Conservation (phyloP, 1,140 invertebrate genomes). For the Colletes gigas region DNA sequence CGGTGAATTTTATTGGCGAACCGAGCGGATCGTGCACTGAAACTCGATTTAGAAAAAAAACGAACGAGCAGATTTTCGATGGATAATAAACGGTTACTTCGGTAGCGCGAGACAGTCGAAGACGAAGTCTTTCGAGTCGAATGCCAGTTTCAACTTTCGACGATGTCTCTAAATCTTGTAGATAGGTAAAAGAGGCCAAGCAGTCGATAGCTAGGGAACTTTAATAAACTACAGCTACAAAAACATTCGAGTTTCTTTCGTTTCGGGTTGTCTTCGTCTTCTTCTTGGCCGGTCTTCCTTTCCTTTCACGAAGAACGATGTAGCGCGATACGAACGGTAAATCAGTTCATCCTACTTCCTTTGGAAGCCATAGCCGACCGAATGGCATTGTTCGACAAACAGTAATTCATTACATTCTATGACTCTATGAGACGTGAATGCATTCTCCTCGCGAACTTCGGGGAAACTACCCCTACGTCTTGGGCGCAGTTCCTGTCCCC, state of each 20-base stretch:
- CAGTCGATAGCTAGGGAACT: slow-evolving; percentile 49
- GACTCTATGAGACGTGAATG: slow-evolving; percentile 67
- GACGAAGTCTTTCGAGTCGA: slow-evolving; percentile 31
- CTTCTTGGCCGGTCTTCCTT: not conserved
- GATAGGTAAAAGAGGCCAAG: slow-evolving; percentile 46
- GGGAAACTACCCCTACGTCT: slow-evolving; percentile 40
- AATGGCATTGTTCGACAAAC: slow-evolving; percentile 68
- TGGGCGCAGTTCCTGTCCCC: slow-evolving; percentile 45
- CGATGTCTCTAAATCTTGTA: slow-evolving; percentile 53
- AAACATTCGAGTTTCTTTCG: not conserved
- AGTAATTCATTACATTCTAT: slow-evolving; percentile 72
- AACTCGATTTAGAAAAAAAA: slow-evolving; percentile 30
- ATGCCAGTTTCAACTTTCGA: slow-evolving; percentile 66
- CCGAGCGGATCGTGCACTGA: not conserved
- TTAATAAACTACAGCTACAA: slow-evolving; percentile 60
- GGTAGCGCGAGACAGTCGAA: not conserved
- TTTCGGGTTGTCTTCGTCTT: not conserved
- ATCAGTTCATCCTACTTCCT: slow-evolving; percentile 64
- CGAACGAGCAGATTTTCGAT: slow-evolving; percentile 54
- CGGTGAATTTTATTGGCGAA: not conserved
- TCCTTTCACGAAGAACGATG: slow-evolving; percentile 17
- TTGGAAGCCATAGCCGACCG: slow-evolving; percentile 44
- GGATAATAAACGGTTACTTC: slow-evolving; percentile 38
- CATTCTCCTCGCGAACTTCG: slow-evolving; percentile 59
- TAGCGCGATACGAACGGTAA: slow-evolving; percentile 54